Base-by-base conservation (phyloP, 2,888 invertebrate species). In the Arrhopalites spinosus region DNA sequence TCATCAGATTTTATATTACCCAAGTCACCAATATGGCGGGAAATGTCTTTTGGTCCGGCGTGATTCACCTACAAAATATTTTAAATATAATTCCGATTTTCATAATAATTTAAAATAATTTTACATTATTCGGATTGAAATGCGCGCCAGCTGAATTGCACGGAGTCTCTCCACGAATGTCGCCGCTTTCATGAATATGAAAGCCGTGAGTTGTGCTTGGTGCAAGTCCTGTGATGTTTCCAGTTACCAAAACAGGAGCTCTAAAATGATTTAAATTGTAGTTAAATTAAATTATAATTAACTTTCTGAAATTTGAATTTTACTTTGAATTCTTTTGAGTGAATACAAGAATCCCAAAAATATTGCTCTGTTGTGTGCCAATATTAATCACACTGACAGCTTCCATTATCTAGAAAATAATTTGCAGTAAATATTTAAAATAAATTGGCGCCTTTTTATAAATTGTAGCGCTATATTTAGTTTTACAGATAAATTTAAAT, bases 1-100 rank as follows among this genome's bases (percentile, higher is more conserved):
- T 45, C 64, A 25, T 81, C 82, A 7, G 84, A 83, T 15, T 76
- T 47, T 69, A 84, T 82, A 79, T 84, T 84, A 43, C 84, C 84
- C 72, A 84, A 68, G 75, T 84, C 84, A 8, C 84, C 84, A 11
- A 81, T 81, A 70, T 84, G 84, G 3, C 84, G 50, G 15, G 7
- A 7, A 11, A 23, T 1, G 23, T 59, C 59, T 25, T 20, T 8
- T 23, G 59, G 59, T 23, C 23, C 20, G 3, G 23, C 20, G 23
- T 59, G 59, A 25, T 59, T 23, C 11, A 23, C 7, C 59, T 59
- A 23, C 25, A 59, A 17, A 20, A 20, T n/a, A 17, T 20, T 50
- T n/a, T 3, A 50, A n/a, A 7, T 15, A 45, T 45, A 45, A n/a
- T n/a, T 15, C n/a, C 20, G 15, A n/a, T n/a, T 2, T 17, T n/a